Base-by-base conservation (phyloP, 2,113 vertebrate genomes). In the Morphnarchus princeps region DNA sequence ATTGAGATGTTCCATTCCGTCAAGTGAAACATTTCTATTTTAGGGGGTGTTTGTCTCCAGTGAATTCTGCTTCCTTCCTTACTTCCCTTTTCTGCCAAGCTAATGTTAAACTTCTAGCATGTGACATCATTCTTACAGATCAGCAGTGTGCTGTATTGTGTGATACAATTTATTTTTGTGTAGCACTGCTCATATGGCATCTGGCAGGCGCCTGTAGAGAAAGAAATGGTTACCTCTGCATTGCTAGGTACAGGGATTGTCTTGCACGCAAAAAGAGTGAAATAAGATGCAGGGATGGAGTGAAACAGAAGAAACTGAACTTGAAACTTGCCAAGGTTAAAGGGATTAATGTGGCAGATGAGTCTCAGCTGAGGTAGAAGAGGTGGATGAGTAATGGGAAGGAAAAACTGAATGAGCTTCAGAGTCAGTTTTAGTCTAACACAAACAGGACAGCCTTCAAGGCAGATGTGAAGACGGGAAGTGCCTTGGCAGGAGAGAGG, bases 21-120 rank as follows among this genome's bases (percentile, higher is more conserved):
- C 61, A 82, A 95, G 82, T 61, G 79, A 96, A 96, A 42, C 84
- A 32, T 52, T 95, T 97, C 94, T 96, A 67, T 94, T 96, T 96
- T 97, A 45, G 79, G 90, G 63, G 45, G 13, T 83, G 76, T 91
- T 95, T 80, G 55, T 93, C 93, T 96, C 84, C 71, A 76, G 52
- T 81, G 89, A 93, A 91, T 94, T 95, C 72, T 94, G 54, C 89
- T 95, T 96, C 94, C 93, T 97, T 95, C 84, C 97, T 97, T 85
- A 50, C 70, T 97, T 95, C 83, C 62, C 95, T 93, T 96, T 93
- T 95, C 87, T 95, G 87, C 88, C 93, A 91, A 95, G 62, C 71
- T 90, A 89, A 78, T 94, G 79, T 95, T 79, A 65, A 93, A 93
- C 95, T 94, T 91, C 16, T 67, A 63, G 63, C 4, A 16, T 54